Percentiles rank a stretch among this genome's conserved stretches.
phyloP scores from a whole-genome alignment of 2,888 invertebrate species.

The Loripinus fragilis region DNA sequence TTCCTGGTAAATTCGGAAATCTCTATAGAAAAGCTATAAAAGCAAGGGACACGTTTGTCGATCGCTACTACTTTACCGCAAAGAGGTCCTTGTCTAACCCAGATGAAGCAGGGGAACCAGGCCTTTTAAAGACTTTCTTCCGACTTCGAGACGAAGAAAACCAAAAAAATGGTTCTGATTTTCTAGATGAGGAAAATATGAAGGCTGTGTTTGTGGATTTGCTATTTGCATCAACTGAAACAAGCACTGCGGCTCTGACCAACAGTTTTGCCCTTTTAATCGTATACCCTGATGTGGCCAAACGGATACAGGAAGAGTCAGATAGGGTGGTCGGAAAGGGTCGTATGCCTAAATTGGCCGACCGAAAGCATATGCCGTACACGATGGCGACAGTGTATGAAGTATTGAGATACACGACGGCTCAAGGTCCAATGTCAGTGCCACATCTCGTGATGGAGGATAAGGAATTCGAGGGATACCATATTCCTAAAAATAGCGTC shows the following conservation, averaged over 20 bases:
- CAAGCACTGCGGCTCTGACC: background rate
- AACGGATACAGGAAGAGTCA: background rate
- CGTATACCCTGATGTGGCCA: background rate
- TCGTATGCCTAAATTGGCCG: background rate
- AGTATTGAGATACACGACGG: background rate
- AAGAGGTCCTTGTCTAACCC: background rate
- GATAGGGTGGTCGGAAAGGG: background rate
- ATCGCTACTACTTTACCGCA: background rate
- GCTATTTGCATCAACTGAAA: background rate
- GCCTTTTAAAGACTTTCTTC: background rate
- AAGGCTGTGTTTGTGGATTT: background rate
- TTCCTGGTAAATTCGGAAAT: background rate
- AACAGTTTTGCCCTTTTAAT: background rate
- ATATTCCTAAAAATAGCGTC: background rate
- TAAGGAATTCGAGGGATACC: background rate
- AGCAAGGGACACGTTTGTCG: background rate
- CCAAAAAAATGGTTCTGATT: background rate
- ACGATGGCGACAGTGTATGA: background rate
- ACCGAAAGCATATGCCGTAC: background rate
- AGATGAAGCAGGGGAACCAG: background rate
- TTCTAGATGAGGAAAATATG: background rate
- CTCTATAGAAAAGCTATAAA: background rate
- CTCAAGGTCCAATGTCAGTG: background rate
- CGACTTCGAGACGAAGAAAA: background rate
- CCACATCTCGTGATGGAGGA: constrained; percentile 11